A percentile compares a stretch with the other conserved stretches of the same genome.
Conservation (phyloP, 2,113 vertebrate genomes). For the Oryzias woworae region DNA sequence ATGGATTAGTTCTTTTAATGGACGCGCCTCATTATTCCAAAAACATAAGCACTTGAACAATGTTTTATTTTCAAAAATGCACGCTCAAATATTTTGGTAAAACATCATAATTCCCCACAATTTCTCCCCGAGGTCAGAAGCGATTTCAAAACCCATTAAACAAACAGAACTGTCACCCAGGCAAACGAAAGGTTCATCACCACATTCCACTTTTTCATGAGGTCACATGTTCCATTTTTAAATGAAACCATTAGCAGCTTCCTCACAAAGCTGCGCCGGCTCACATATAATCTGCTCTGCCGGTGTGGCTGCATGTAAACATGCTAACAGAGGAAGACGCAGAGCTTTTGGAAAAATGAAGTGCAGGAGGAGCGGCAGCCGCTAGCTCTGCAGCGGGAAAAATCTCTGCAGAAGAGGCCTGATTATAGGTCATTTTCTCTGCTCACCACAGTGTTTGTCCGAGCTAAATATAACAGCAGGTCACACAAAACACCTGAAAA, state of each 20-base stretch:
- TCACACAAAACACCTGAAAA: conserved; percentile 27
- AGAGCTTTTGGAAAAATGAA: conserved; percentile 1
- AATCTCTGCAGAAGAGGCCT: conserved; percentile 9
- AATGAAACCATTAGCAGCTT: background rate
- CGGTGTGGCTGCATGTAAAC: background rate
- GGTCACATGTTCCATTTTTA: conserved; percentile 10
- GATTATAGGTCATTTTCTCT: conserved; percentile 21
- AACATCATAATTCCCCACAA: background rate
- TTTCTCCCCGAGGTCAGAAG: background rate
- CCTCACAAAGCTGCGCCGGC: background rate
- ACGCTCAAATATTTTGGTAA: conserved; percentile 1
- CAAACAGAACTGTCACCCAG: background rate
- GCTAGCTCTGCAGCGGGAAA: conserved; percentile 1
- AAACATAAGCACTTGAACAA: background rate
- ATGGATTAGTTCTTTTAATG: conserved; percentile 1
- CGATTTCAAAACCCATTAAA: conserved; percentile 7
- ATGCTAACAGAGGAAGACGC: background rate
- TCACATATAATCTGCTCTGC: conserved; percentile 3
- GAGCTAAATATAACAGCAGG: conserved; percentile 28
- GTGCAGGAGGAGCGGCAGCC: conserved; percentile 6
- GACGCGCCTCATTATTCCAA: background rate
- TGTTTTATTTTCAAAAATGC: background rate
- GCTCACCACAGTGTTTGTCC: conserved; percentile 29
- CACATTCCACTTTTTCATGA: conserved; percentile 1
- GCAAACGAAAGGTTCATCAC: background rate